Evolutionary conservation across 2,797 vertebrate genomes (phyloP), one percentile per base, ranked within the genome.

Genomic region (Gambusia yucatana): DNA sequence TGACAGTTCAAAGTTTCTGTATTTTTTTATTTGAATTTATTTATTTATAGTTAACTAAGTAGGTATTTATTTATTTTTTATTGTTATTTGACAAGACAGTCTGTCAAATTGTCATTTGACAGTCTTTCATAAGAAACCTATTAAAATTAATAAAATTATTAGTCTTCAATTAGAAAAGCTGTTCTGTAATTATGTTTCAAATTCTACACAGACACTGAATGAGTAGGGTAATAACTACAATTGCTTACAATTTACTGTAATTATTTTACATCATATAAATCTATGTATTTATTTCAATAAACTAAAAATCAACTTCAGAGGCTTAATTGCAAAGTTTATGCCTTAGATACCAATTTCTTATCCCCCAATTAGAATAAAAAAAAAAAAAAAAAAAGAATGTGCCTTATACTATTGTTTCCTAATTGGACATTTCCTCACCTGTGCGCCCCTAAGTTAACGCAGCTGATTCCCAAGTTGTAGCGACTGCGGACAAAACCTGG

Each of bases 401-500:
- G 1, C 2, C 22, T 44, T 14, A 44, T 16, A 44, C 44, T 14
- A n/a, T 28, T n/a, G 6, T 44, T 44, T 46, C n/a, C 41, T 46
- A 17, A 28, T 28, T 8, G 8, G n/a, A 16, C 25, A 70, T 70
- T 44, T 25, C 48, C 95, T 97, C 85, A 99, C 98, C 98, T 97
- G 91, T 99, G 98, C 47, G 97, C 98, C 0, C 98, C 98, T 0
- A 99, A 91, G 82, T 99, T 99, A 85, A 99, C 98, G 61, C 98
- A 99, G 90, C 98, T 99, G 90, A 99, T 99, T 83, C 98, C 98
- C 90, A 99, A 91, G 88, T 99, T 99, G 89, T 99, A 99, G 72
- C 98, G 97, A 84, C 98, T 99, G 47, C 98, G 98, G 76, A 99
- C 95, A 0, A 99, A 99, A 33, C 98, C 98, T 0, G 98, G 98